These are phyloP conservation scores for Apotomis betuletana DNA, from an alignment of 2,888 invertebrate species.

Conservation along the genomic window DNA sequence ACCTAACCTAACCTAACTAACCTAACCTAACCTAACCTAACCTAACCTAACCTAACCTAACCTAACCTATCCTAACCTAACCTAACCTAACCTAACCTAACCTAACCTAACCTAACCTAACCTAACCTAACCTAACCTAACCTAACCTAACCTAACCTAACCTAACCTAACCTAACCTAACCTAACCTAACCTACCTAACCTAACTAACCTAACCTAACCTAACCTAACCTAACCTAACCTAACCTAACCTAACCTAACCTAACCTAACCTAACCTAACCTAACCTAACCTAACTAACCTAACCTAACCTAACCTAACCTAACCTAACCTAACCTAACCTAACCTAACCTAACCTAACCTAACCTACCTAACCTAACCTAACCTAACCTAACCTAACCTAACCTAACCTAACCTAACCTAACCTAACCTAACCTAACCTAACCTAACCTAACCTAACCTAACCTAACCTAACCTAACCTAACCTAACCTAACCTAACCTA, in stretches of 20 bases:
- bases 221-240: conserved; percentile 51
- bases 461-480: conserved; percentile 50
- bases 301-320: conserved; percentile 49
- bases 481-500: conserved; percentile 45
- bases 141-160: conserved; percentile 41
- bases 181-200: too few species aligned
- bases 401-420: conserved; percentile 50
- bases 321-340: conserved; percentile 48
- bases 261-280: conserved; percentile 50
- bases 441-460: conserved; percentile 51
- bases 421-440: conserved; percentile 50
- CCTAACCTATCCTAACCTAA: conserved; percentile 40
- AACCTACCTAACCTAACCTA: too few species aligned
- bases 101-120: conserved; percentile 39
- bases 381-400: conserved; percentile 48
- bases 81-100: conserved; percentile 42
- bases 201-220: conserved; percentile 42
- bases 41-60: conserved; percentile 36
- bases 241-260: conserved; percentile 51
- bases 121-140: conserved; percentile 41
- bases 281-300: conserved; percentile 49
- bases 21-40: conserved; percentile 38
- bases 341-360: conserved; percentile 48
- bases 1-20: conserved; percentile 39
- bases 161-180: conserved; percentile 40